Base-by-base conservation (phyloP, 2,888 invertebrate species). In the Epinotia bilunana region DNA sequence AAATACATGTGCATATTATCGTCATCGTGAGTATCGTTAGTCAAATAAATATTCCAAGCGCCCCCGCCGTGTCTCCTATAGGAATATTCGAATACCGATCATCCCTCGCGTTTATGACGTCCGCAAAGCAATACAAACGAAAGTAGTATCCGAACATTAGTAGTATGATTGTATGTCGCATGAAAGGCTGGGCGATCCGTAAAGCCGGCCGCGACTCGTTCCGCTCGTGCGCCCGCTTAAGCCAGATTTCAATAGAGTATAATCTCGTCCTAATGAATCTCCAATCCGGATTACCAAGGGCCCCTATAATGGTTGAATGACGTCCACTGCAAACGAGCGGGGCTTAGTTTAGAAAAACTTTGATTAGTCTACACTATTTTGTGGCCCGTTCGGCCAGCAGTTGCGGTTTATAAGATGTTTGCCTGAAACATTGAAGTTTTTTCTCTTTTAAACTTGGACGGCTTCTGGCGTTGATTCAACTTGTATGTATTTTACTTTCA, bases 181-280 rank as follows among this genome's bases (percentile, higher is more conserved):
- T 63, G 71, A 67, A 71, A 73, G 73, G 58, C 68, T 49, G 53
- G 46, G 69, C 43, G 43, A 58, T 46, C 62, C 49, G 39, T 57
- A 65, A 67, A 53, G 58, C 64, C 69, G 71, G 70, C 72, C 81
- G 82, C 84, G 81, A 82, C 86, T 81, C 83, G 83, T 82, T 84
- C 83, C 87, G 83, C 82, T 82, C 83, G 83, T 87, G 84, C 85
- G 81, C 83, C 81, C 88, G 88, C 86, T 88, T 90, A 90, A 91
- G 92, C 91, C 89, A 92, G 93, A 94, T 94, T 94, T 94, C 94
- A 94, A 94, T 94, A 91, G 93, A 91, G 90, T 88, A 92, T 94
- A 94, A 94, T 94, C 94, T 93, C 90, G 87, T 90, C 91, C 93
- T 94, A 94, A 94, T 94, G 94, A 94, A 94, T 94, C 94, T 91